Evolutionary conservation across 2,797 vertebrate species (phyloP).

Genomic region (Coreius guichenoti): DNA sequence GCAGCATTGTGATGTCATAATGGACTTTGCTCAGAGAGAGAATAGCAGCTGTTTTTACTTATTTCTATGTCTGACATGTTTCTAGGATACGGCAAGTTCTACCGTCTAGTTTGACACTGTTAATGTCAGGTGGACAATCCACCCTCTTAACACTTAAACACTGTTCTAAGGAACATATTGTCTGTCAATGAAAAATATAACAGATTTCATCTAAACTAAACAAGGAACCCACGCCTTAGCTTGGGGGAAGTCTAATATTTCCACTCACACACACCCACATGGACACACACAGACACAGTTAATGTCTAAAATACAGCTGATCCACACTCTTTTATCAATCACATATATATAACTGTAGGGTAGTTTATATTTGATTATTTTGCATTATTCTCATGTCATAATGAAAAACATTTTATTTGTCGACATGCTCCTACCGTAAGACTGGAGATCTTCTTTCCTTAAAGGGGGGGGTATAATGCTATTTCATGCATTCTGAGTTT

Average conservation of each 20-base stretch:
- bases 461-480: too few relatives aligned
- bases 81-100: slow-evolving; percentile 11
- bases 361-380: background rate
- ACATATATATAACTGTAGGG: background rate
- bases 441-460: background rate
- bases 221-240: slow-evolving; percentile 8
- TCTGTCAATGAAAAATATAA: background rate
- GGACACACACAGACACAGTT: background rate
- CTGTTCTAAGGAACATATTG: background rate
- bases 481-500: too few relatives aligned
- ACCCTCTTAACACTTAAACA: background rate
- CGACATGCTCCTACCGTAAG: too few relatives aligned
- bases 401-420: too few relatives aligned
- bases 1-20: background rate
- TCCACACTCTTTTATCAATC: background rate
- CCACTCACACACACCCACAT: background rate
- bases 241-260: slow-evolving; percentile 15
- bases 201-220: slow-evolving; percentile 36
- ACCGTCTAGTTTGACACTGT: background rate
- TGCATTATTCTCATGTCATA: background rate
- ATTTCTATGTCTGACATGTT: slow-evolving; percentile 10
- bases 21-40: slow-evolving; percentile 5
- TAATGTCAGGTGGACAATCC: background rate
- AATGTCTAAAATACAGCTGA: background rate
- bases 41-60: background rate